A percentile compares a stretch with the other conserved stretches of the same genome.
These are phyloP conservation scores for Peromyscus californicus DNA, from an alignment of 2,113 vertebrate species.

Conservation along the genomic window DNA sequence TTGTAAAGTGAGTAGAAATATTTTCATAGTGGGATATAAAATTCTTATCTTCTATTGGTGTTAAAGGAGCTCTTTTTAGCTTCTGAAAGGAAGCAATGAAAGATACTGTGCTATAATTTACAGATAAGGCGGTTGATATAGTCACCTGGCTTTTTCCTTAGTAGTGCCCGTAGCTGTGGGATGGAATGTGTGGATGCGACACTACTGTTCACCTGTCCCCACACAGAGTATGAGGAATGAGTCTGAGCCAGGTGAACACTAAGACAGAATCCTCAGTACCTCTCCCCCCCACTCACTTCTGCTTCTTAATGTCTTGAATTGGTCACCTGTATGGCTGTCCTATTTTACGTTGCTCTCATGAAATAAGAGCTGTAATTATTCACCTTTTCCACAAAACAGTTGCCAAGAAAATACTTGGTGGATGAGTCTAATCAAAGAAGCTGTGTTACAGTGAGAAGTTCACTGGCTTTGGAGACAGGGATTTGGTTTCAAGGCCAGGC, in stretches of 20 bases:
- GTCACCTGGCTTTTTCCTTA: not conserved
- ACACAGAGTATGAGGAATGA: not conserved
- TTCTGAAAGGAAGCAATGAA: conserved; percentile 10
- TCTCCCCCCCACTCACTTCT: not conserved
- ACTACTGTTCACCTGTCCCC: not conserved
- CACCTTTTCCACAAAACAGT: not conserved
- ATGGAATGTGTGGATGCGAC: not conserved
- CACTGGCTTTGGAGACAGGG: not conserved
- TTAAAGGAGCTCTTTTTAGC: not conserved
- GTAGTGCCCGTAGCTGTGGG: rapidly evolving
- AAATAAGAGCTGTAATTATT: not conserved
- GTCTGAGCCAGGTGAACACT: not conserved
- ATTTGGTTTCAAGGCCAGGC: conserved; percentile 4
- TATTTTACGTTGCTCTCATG: not conserved
- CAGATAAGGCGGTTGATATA: not conserved
- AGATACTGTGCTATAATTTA: not conserved
- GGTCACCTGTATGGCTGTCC: not conserved
- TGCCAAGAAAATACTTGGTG: not conserved
- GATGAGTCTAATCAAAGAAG: not conserved
- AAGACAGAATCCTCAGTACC: not conserved
- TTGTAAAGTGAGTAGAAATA: not conserved
- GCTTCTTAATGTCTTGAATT: not conserved
- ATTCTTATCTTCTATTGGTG: not conserved
- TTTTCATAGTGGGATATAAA: not conserved
- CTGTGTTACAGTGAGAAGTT: not conserved